Percentiles rank a stretch among this genome's conserved stretches.
phyloP scores from a whole-genome alignment of 2,888 invertebrate species.

The Schizaphis graminum region DNA sequence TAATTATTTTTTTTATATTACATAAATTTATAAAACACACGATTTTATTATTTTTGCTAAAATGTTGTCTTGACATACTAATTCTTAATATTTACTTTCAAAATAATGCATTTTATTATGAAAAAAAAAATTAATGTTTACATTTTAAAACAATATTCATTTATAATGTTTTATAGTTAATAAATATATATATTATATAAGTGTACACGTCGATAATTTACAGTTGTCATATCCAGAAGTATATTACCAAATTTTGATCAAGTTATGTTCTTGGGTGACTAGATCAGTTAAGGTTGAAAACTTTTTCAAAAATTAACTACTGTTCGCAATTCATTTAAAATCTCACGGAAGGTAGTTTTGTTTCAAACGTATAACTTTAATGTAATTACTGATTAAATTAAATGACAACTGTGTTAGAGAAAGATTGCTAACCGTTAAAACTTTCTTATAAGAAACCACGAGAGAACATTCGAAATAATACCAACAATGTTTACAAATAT shows the following conservation, averaged over 20 bases:
- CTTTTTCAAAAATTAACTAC: slow-evolving; percentile 9
- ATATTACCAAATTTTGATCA: neutral
- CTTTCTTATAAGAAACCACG: neutral
- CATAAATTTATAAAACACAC: neutral
- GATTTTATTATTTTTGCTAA: neutral
- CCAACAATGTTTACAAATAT: neutral
- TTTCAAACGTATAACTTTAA: slow-evolving; percentile 32
- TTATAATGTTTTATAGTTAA: neutral
- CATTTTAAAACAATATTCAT: neutral
- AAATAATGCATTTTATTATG: neutral
- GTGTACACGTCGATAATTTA: neutral
- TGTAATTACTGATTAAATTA: slow-evolving; percentile 33
- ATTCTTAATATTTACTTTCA: neutral
- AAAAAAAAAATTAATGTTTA: neutral
- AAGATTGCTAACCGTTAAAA: slow-evolving; percentile 37
- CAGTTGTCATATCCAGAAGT: neutral
- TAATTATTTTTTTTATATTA: neutral
- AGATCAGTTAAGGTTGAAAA: slow-evolving; percentile 35
- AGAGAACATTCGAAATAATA: neutral
- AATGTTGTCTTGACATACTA: neutral
- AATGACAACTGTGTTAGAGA: slow-evolving; percentile 12
- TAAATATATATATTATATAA: neutral
- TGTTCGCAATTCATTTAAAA: slow-evolving; percentile 12
- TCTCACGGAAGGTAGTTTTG: slow-evolving; percentile 12
- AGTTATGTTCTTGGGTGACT: neutral